Conservation (phyloP, 2,888 invertebrate species). For the Gari tellinella region DNA sequence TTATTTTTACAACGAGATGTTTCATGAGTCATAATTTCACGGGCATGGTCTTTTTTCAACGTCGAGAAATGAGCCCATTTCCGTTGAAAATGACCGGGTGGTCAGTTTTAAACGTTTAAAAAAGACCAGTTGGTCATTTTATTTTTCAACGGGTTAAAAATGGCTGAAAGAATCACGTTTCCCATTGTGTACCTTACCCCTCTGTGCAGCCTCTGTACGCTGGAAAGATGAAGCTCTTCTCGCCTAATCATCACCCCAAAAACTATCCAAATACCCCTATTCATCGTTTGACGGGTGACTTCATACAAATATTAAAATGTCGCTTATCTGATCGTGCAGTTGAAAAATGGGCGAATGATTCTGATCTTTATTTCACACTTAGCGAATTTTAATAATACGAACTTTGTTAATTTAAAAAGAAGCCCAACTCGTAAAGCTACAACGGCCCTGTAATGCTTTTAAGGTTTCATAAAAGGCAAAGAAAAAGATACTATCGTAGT, state of each 20-base stretch:
- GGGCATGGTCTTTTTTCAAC: too few relatives aligned
- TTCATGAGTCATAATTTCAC: too few relatives aligned
- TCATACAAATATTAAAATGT: slow-evolving; percentile 42
- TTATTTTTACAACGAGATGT: too few relatives aligned
- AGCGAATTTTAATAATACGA: slow-evolving; percentile 46
- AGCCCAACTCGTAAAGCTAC: slow-evolving; percentile 38
- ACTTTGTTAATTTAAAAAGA: slow-evolving; percentile 58
- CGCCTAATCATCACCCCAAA: slow-evolving; percentile 38
- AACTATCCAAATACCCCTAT: slow-evolving; percentile 54
- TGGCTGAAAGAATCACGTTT: too few relatives aligned
- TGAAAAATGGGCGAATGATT: slow-evolving; percentile 54
- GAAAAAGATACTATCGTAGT: slow-evolving; percentile 55
- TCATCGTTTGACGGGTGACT: slow-evolving; percentile 49
- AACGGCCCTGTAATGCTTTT: slow-evolving; percentile 55
- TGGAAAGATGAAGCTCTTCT: background rate
- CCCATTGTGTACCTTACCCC: too few relatives aligned
- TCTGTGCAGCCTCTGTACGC: too few relatives aligned
- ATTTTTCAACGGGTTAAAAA: too few relatives aligned
- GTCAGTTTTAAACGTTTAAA: too few relatives aligned
- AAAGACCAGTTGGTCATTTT: too few relatives aligned
- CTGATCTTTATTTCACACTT: slow-evolving; percentile 57
- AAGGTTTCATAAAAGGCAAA: slow-evolving; percentile 57
- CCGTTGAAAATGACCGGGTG: too few relatives aligned
- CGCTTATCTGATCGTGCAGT: slow-evolving; percentile 42
- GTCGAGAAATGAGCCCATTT: too few relatives aligned